phyloP scores from a whole-genome alignment of 2,797 vertebrate genomes.

The Cheirogaleus major region DNA sequence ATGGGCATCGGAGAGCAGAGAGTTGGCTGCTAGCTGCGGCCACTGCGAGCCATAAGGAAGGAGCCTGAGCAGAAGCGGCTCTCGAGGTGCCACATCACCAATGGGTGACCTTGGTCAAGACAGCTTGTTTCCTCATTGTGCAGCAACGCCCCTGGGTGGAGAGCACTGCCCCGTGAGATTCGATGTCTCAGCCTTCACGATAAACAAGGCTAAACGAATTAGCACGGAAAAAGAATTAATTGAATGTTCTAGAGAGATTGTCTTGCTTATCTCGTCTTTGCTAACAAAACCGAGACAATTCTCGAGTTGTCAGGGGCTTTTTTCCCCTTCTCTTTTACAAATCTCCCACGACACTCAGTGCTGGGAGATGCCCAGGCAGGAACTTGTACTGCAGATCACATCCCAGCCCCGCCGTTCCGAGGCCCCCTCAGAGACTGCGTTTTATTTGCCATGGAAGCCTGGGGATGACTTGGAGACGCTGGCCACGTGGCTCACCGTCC shows the following conservation, averaged over 20 bases:
- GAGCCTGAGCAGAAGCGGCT: neutral
- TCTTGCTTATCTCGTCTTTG: conserved; percentile 61
- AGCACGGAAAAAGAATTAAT: conserved; percentile 56
- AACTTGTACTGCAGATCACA: conserved; percentile 2
- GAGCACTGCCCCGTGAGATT: neutral
- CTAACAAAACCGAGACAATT: conserved; percentile 64
- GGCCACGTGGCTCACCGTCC: conserved; percentile 59
- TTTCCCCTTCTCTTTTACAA: neutral
- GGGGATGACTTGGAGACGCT: conserved; percentile 47
- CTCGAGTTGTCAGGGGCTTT: neutral
- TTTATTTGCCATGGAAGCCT: conserved; percentile 55
- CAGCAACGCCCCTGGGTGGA: neutral
- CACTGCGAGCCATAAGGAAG: neutral
- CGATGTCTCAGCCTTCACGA: conserved; percentile 34
- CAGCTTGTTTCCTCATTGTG: neutral
- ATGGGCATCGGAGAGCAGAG: neutral
- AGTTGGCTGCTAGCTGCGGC: neutral
- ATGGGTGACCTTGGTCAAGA: conserved; percentile 63
- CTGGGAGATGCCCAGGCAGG: neutral
- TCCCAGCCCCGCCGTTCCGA: neutral
- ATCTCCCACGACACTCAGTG: neutral
- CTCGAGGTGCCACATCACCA: conserved; percentile 15
- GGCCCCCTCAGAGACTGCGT: conserved; percentile 49
- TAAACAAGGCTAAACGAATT: conserved; percentile 69
- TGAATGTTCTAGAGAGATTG: conserved; percentile 66